phyloP scores from a whole-genome alignment of 2,113 vertebrate genomes.

The Calidris pugnax region DNA sequence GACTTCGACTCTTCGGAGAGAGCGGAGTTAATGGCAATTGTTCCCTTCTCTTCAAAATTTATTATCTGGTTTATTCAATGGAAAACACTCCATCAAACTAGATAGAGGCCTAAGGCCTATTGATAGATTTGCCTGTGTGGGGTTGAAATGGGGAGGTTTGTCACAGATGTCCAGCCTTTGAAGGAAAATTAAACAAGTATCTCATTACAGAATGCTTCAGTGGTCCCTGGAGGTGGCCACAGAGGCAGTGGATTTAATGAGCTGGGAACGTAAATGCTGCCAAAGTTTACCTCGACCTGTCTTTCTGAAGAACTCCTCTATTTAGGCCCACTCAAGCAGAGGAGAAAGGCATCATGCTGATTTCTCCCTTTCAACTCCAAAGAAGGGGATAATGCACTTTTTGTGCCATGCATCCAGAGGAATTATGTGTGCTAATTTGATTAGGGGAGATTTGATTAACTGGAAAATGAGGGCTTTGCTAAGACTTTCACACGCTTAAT shows the following conservation, averaged over 20 bases:
- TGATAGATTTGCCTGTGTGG: constrained; percentile 97
- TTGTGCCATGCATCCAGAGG: constrained; percentile 98
- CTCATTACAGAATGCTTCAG: constrained; percentile 98
- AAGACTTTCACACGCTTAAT: constrained; percentile 99
- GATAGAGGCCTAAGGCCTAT: constrained; percentile 94
- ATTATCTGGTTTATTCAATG: constrained; percentile 99
- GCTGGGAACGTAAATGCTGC: constrained; percentile 97
- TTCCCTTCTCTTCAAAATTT: constrained; percentile 96
- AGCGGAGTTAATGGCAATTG: constrained; percentile 98
- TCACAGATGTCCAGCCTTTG: constrained; percentile 99
- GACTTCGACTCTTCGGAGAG: constrained; percentile 94
- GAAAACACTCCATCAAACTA: constrained; percentile 99
- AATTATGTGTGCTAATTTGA: constrained; percentile 99
- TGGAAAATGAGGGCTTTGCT: constrained; percentile 99
- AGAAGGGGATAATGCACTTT: constrained; percentile 98
- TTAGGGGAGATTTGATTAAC: constrained; percentile 99
- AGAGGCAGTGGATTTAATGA: constrained; percentile 98
- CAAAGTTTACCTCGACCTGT: constrained; percentile 94
- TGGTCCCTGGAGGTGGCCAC: constrained; percentile 96
- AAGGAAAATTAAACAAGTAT: constrained; percentile 99
- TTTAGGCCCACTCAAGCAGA: constrained; percentile 94
- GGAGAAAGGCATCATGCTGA: constrained; percentile 93
- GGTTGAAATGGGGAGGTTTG: constrained; percentile 87
- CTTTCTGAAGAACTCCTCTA: constrained; percentile 91
- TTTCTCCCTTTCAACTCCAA: constrained; percentile 95